phyloP scores from a whole-genome alignment of 2,797 vertebrate genomes.

The Pipistrellus kuhlii region DNA sequence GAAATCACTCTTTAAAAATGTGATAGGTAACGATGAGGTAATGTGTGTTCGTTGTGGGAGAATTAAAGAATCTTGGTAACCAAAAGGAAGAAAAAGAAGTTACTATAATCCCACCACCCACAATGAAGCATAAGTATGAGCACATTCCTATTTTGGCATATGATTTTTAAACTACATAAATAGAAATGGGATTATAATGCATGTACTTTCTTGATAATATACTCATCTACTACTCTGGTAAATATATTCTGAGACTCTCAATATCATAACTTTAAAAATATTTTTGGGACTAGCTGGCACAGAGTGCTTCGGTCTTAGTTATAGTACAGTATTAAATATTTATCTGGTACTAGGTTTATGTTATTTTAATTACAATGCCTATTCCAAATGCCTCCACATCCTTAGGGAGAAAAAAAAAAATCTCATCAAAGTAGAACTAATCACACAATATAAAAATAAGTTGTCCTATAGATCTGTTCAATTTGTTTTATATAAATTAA shows the following conservation, averaged over 20 bases:
- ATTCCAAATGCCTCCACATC: conserved; percentile 13
- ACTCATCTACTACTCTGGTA: neutral
- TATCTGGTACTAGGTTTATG: neutral
- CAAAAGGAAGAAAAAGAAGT: neutral
- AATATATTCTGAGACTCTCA: neutral
- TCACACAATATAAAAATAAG: neutral
- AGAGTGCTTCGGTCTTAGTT: neutral
- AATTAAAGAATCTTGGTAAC: neutral
- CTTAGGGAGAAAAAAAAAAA: neutral
- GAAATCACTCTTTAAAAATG: neutral
- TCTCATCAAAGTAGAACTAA: neutral
- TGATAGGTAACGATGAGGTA: neutral
- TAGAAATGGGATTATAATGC: neutral
- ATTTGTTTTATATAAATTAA: conserved; percentile 24
- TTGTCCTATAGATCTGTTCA: neutral
- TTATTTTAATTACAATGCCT: conserved; percentile 30
- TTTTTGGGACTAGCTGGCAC: neutral
- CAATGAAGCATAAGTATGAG: neutral
- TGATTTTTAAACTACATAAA: neutral
- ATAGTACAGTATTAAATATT: conserved; percentile 24
- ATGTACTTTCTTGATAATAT: neutral
- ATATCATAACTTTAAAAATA: conserved; percentile 2
- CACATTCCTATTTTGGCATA: neutral
- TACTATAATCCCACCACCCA: neutral
- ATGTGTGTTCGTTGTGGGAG: neutral